Evolutionary conservation across 2,797 vertebrate genomes (phyloP), one percentile per base, ranked within the genome.

Genomic region (Enteromius mattozi): DNA sequence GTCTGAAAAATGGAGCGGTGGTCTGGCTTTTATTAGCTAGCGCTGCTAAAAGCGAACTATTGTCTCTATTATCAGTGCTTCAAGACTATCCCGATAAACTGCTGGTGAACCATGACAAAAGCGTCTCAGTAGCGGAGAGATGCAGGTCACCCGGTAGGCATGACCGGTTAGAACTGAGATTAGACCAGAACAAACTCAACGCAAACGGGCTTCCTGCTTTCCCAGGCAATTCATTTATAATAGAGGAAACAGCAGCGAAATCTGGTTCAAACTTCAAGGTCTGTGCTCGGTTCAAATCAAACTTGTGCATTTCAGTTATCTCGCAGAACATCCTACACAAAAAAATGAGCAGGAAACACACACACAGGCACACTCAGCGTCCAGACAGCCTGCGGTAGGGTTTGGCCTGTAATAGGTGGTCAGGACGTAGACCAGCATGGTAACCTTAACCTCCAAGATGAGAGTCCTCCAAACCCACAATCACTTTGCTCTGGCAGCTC

Each of bases 401-500:
- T 82, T 90, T 85, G 89, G 91, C 92, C 92, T 91, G 92, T 40
- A 88, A 80, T 88, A 90, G 86, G 81, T 72, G 89, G 90, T 74
- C 82, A 88, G 88, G 87, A 89, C 74, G 86, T 86, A 90, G 88
- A 86, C 89, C 82, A 85, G 90, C 89, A 88, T 90, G 86, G 83
- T 81, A 92, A 93, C 92, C 89, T 37, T 92, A 94, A 95, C 93
- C 92, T 93, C 92, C 92, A 89, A 10, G 82, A 63, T 85, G 87
- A 90, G 85, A 90, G 83, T 87, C 86, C 89, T 93, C 89, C 89
- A 93, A 94, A 93, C 88, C 93, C 94, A 93, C 94, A 94, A 82
- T 83, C 86, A 87, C 86, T 81, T 56, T 72, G 70, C 78, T 35
- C 82, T 81, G 82, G 81, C 82, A 84, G 72, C 59, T 33, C 49